Conservation (phyloP, 1,140 invertebrate species). For the Drosophila mauritiana region DNA sequence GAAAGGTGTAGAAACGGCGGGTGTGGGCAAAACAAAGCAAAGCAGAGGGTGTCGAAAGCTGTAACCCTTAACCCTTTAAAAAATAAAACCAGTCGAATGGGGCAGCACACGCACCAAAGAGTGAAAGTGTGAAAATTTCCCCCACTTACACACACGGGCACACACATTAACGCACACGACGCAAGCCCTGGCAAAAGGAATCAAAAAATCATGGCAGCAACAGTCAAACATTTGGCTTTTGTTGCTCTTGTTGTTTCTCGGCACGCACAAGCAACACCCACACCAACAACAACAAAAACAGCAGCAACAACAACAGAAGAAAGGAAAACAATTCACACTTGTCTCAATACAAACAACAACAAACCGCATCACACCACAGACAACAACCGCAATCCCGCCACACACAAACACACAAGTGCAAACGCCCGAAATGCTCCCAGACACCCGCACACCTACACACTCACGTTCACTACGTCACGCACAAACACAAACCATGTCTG, state of each 20-base stretch:
- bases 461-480: slow-evolving; percentile 55
- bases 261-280: slow-evolving; percentile 65
- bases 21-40: background rate
- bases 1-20: background rate
- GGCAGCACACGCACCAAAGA: slow-evolving; percentile 49
- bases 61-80: slow-evolving; percentile 44
- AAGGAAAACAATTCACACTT: slow-evolving; percentile 82
- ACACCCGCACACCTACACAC: slow-evolving; percentile 51
- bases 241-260: slow-evolving; percentile 32
- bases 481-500: slow-evolving; percentile 72
- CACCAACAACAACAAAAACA: slow-evolving; percentile 48
- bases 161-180: slow-evolving; percentile 52
- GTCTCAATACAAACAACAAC: slow-evolving; percentile 82
- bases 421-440: slow-evolving; percentile 28
- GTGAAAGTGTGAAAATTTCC: slow-evolving; percentile 77
- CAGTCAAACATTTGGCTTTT: slow-evolving; percentile 50
- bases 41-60: background rate
- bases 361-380: slow-evolving; percentile 75
- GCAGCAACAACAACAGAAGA: slow-evolving; percentile 51
- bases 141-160: slow-evolving; percentile 21
- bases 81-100: slow-evolving; percentile 68
- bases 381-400: slow-evolving; percentile 72
- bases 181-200: slow-evolving; percentile 61
- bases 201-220: slow-evolving; percentile 78
- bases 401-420: slow-evolving; percentile 40